Base-by-base conservation (phyloP, 2,888 invertebrate species). In the Cabera pusaria region DNA sequence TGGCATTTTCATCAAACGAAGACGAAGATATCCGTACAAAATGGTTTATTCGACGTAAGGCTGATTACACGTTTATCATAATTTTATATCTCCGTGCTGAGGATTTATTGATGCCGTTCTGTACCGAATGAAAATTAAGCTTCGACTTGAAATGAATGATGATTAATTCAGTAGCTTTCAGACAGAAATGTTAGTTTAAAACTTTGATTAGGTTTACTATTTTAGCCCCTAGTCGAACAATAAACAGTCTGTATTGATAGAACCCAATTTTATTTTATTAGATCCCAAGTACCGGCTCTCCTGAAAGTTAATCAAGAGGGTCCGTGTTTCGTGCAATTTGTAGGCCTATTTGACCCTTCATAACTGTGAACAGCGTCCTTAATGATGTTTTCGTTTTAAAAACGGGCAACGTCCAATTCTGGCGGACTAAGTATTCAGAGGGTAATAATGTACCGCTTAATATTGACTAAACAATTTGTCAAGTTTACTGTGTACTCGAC, bases 241-340 rank as follows among this genome's bases (percentile, higher is more conserved):
- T 51, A 51, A 45, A 49, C 56, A 58, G 49, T 49, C 10, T 40
- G 59, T 67, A 65, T 72, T 55, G 64, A 72, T 64, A 60, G 52
- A 63, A 64, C 49, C 58, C 64, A 75, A 72, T 77, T 78, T 70
- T 64, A 65, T 75, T 78, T 77, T 73, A 79, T 72, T 71, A 72
- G 61, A 64, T 67, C 63, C 65, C 55, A 61, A 72, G 63, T 58
- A 56, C 63, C 55, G 52, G 26, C 45, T 56, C 60, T 64, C 64
- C 61, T 65, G 61, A 64, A 73, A 74, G 72, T 78, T 83, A 83
- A 83, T 83, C 79, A 82, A 81, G 70, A 61, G 72, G 61, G 70
- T 49, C 63, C 69, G 68, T 75, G 73, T 79, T 76, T 73, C 59
- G 64, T 59, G 55, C 70, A 80, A 79, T 82, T 82, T 78, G 77